Conservation (phyloP, 2,113 vertebrate genomes). For the Poeciliopsis prolifica region DNA sequence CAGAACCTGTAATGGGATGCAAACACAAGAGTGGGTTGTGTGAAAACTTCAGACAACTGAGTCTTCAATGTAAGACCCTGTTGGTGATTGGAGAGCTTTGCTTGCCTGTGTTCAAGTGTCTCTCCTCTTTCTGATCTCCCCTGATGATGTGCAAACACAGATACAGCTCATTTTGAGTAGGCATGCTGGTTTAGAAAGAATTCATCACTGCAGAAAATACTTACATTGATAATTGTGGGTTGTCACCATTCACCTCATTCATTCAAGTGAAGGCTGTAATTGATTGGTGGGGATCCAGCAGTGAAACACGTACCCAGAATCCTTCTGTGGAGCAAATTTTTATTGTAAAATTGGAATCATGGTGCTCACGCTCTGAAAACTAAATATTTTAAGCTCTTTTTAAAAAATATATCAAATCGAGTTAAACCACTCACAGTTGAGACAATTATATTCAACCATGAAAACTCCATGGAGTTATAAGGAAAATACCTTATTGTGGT, state of each 20-base stretch:
- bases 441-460: constrained; percentile 8
- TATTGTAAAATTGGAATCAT: constrained; percentile 32
- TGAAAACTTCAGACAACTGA: constrained; percentile 26
- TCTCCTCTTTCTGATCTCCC: constrained; percentile 27
- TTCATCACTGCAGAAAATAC: constrained; percentile 64
- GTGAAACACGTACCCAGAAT: constrained; percentile 38
- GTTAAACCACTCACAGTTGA: constrained; percentile 4
- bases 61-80: constrained; percentile 25
- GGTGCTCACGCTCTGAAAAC: constrained; percentile 1
- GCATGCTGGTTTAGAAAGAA: constrained; percentile 57
- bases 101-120: constrained; percentile 34
- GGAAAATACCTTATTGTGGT: neutral
- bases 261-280: constrained; percentile 68
- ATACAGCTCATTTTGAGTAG: constrained; percentile 51
- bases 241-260: constrained; percentile 61
- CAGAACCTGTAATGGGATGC: constrained; percentile 13
- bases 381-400: neutral
- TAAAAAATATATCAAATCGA: neutral
- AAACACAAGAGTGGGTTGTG: constrained; percentile 13
- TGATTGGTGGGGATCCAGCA: constrained; percentile 59
- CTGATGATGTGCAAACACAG: constrained; percentile 45
- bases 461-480: constrained; percentile 5
- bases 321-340: constrained; percentile 14
- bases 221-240: constrained; percentile 72
- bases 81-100: constrained; percentile 29